Evolutionary conservation across 2,113 vertebrate species (phyloP).

Genomic region (Oryzias celebensis): DNA sequence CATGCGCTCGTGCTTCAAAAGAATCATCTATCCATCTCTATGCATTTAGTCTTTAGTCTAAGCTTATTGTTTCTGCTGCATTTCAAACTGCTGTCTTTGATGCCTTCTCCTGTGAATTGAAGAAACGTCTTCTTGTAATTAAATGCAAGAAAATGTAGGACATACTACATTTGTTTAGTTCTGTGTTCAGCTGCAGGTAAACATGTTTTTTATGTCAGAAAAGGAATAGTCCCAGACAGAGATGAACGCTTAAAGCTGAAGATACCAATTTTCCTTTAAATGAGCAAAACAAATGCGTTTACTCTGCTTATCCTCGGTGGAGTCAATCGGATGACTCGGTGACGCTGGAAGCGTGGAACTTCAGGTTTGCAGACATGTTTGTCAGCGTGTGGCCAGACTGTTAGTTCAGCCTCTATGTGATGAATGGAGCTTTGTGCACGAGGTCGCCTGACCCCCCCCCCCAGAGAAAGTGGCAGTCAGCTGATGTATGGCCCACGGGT

Average conservation of each 20-base stretch:
- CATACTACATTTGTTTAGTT: neutral
- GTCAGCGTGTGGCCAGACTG: neutral
- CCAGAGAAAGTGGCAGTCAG: slow-evolving; percentile 50
- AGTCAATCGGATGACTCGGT: neutral
- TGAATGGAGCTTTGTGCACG: slow-evolving; percentile 59
- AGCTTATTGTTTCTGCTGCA: neutral
- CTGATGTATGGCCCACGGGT: slow-evolving; percentile 54
- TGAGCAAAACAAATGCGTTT: slow-evolving; percentile 7
- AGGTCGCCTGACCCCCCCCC: slow-evolving; percentile 26
- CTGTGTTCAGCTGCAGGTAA: neutral
- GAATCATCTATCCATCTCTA: too few relatives aligned
- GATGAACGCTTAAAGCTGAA: neutral
- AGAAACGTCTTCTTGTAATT: slow-evolving; percentile 4
- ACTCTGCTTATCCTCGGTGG: neutral
- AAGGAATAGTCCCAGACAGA: too few relatives aligned
- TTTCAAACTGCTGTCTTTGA: neutral
- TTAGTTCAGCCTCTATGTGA: slow-evolving; percentile 5
- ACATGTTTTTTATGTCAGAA: neutral
- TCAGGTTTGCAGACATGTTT: slow-evolving; percentile 11
- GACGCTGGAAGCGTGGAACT: neutral
- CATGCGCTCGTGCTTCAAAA: too few relatives aligned
- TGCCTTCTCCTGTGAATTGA: neutral
- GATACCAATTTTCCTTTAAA: neutral
- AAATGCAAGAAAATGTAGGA: neutral
- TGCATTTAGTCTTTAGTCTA: too few relatives aligned